Conservation (phyloP, 2,888 invertebrate genomes). For the Orchestes rusci region DNA sequence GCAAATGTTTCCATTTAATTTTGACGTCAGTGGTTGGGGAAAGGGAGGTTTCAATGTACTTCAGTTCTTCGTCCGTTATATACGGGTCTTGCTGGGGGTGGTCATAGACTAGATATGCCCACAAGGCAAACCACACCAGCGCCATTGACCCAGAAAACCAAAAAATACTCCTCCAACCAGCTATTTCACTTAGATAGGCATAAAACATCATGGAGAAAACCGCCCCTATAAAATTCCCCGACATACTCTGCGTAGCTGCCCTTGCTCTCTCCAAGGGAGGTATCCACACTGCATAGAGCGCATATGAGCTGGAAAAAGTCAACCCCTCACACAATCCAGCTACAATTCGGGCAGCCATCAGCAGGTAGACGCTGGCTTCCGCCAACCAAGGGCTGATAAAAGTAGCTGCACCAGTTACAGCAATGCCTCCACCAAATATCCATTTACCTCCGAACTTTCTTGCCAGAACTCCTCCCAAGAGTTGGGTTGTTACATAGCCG, state of each 20-base stretch:
- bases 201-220: conserved; percentile 74
- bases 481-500: conserved; percentile 77
- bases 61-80: conserved; percentile 64
- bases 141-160: conserved; percentile 61
- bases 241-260: conserved; percentile 73
- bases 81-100: conserved; percentile 66
- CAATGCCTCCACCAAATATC: conserved; percentile 70
- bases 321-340: conserved; percentile 51
- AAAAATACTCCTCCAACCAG: conserved; percentile 76
- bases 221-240: conserved; percentile 78
- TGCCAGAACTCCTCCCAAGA: conserved; percentile 77
- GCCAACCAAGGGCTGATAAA: conserved; percentile 72
- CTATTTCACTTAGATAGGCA: conserved; percentile 61
- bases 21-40: conserved; percentile 37
- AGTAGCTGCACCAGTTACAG: conserved; percentile 69
- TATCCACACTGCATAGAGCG: conserved; percentile 80
- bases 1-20: conserved; percentile 68
- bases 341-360: conserved; percentile 57
- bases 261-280: conserved; percentile 70
- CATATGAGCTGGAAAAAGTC: conserved; percentile 71
- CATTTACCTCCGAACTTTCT: conserved; percentile 78
- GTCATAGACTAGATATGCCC: conserved; percentile 65
- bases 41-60: conserved; percentile 53
- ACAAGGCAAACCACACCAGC: conserved; percentile 62
- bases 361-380: conserved; percentile 58